A percentile compares a stretch with the other conserved stretches of the same genome.
These are phyloP conservation scores for Lampris incognitus DNA, from an alignment of 2,113 vertebrate species.

Conservation along the genomic window DNA sequence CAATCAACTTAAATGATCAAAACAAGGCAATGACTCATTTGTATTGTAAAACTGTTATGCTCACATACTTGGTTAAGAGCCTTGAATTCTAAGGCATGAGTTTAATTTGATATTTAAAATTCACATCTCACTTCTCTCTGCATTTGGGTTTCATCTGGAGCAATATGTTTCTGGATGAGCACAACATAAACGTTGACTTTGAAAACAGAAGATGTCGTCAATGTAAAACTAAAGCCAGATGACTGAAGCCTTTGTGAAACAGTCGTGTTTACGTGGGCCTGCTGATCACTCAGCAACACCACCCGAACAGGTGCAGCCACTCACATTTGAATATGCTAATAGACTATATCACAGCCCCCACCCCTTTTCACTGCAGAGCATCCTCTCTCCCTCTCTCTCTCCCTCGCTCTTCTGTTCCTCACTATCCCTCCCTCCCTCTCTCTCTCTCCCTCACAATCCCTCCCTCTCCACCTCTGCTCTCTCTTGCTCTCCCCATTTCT, in stretches of 20 bases:
- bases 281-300: conserved; percentile 29
- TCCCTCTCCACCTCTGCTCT: neutral
- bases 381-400: neutral
- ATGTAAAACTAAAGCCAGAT: conserved; percentile 2
- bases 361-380: neutral
- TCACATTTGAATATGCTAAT: conserved; percentile 55
- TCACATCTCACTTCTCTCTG: neutral
- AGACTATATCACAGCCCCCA: neutral
- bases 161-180: neutral
- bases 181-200: neutral
- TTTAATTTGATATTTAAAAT: neutral
- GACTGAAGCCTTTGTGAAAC: conserved; percentile 10
- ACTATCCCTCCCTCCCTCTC: neutral
- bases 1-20: too few species aligned
- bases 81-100: too few species aligned
- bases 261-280: conserved; percentile 25
- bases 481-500: neutral
- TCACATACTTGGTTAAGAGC: too few species aligned
- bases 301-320: conserved; percentile 40
- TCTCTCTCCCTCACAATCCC: neutral
- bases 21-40: too few species aligned
- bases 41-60: too few species aligned
- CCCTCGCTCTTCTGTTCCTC: neutral
- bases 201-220: neutral
- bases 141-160: neutral